Evolutionary conservation across 92 coral and sea anemone genomes (phyloP), one percentile per base, ranked within the genome.

Genomic region (Hydrozoanthus gracilis): DNA sequence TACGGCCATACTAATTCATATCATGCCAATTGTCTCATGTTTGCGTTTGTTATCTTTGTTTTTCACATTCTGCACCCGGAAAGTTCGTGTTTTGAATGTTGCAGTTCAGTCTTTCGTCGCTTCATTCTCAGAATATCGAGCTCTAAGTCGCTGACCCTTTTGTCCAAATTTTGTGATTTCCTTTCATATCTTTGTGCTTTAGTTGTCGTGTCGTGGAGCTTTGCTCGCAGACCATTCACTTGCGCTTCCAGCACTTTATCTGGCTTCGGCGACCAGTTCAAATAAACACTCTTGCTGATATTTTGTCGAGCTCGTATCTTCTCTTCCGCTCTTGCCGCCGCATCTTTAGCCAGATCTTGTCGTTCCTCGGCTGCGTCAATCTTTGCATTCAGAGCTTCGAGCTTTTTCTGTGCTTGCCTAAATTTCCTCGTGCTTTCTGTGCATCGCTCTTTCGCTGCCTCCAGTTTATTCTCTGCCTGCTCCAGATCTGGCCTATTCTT

Each of bases 181-280:
- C 35, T 80, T 11, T 80, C 74, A 12, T 64, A 80, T 48, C 85
- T 64, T 3, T 46, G 74, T 6, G 85, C 85, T 48, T 80, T 80
- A 35, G 75, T 80, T 27, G 10, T 20, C 56, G 48, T 46, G 7
- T 80, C 85, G 27, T 48, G 17, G 13, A 66, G 47, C 49, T 48
- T 65, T 18, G 74, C 85, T 2, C 85, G 85, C 62, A 80, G 72
- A 80, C 69, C 61, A 47, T 80, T 80, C 18, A 20, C 60, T 65
- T 65, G 52, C 3, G 85, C 85, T 80, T 80, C 85, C 85, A 80
- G 70, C 10, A 80, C 85, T 8, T 80, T 80, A 48, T 80, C 74
- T 16, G 85, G 85, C 51, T 66, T 80, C 7, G 85, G 85, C 27
- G 73, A n/a, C 85, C 85, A 80, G 45, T 65, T 80, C 47, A 62